Evolutionary conservation across 2,888 invertebrate species (phyloP).

Genomic region (Cyclophora punctaria): DNA sequence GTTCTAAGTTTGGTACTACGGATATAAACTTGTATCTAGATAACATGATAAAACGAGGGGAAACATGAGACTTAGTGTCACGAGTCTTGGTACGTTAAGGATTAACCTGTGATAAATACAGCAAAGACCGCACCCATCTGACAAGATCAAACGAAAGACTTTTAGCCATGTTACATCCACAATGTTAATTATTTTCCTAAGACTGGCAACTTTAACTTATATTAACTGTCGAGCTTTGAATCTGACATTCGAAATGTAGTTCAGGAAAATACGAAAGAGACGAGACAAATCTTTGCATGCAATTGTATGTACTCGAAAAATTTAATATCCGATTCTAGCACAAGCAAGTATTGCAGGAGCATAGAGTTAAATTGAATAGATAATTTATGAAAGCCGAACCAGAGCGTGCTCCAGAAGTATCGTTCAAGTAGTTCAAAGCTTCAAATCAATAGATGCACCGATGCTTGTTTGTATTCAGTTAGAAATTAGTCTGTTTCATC

Average conservation of each 20-base stretch:
- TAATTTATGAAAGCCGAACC: not conserved
- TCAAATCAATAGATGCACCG: too few species aligned
- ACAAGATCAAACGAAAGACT: constrained; percentile 44
- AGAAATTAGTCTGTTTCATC: too few species aligned
- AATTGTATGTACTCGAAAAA: too few species aligned
- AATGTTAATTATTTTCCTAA: constrained; percentile 18
- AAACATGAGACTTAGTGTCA: constrained; percentile 13
- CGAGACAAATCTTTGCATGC: too few species aligned
- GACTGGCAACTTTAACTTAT: not conserved
- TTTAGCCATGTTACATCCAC: constrained; percentile 5
- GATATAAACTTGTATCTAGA: constrained; percentile 16
- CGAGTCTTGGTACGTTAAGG: constrained; percentile 23
- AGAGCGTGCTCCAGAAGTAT: too few species aligned
- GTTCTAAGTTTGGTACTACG: constrained; percentile 17
- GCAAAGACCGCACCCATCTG: constrained; percentile 41
- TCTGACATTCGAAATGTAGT: too few species aligned
- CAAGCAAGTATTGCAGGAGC: not conserved
- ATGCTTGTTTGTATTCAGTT: too few species aligned
- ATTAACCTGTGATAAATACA: constrained; percentile 33
- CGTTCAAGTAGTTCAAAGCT: too few species aligned
- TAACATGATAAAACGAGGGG: constrained; percentile 19
- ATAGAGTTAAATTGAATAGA: not conserved
- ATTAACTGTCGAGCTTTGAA: too few species aligned
- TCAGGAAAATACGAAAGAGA: too few species aligned
- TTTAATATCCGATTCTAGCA: not conserved